Conservation (phyloP, 1,140 invertebrate species). For the Drosophila littoralis region DNA sequence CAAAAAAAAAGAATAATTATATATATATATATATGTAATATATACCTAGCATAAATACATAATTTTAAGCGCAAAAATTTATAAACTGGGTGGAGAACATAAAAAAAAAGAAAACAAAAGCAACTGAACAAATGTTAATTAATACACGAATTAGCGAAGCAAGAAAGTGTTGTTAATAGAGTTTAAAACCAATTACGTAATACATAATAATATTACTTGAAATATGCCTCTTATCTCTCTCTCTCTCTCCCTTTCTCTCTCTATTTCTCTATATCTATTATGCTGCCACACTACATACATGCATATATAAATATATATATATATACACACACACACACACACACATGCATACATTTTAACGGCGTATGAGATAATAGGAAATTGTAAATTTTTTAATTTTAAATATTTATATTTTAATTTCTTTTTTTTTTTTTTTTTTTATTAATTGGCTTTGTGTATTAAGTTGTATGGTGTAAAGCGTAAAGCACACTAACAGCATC, state of each 20-base stretch:
- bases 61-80: constrained; percentile 78
- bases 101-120: constrained; percentile 27
- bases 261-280: constrained; percentile 19
- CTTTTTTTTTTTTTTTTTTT: constrained; percentile 31
- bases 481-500: constrained; percentile 34
- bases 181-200: constrained; percentile 16
- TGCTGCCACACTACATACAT: constrained; percentile 32
- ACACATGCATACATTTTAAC: constrained; percentile 15
- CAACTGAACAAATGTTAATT: constrained; percentile 37
- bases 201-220: constrained; percentile 21
- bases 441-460: constrained; percentile 76
- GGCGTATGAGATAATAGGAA: constrained; percentile 14
- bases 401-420: constrained; percentile 16
- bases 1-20: neutral
- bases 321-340: constrained; percentile 9
- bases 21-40: constrained; percentile 57
- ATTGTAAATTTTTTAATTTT: constrained; percentile 46
- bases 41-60: constrained; percentile 68
- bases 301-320: constrained; percentile 24
- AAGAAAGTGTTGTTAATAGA: constrained; percentile 10
- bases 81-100: constrained; percentile 83
- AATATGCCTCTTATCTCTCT: constrained; percentile 14
- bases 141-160: constrained; percentile 30
- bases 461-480: constrained; percentile 27
- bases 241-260: constrained; percentile 4